Evolutionary conservation across 37 sponge, comb jelly and placozoan species (phyloP).

Genomic region (Lycopodina hypogea): DNA sequence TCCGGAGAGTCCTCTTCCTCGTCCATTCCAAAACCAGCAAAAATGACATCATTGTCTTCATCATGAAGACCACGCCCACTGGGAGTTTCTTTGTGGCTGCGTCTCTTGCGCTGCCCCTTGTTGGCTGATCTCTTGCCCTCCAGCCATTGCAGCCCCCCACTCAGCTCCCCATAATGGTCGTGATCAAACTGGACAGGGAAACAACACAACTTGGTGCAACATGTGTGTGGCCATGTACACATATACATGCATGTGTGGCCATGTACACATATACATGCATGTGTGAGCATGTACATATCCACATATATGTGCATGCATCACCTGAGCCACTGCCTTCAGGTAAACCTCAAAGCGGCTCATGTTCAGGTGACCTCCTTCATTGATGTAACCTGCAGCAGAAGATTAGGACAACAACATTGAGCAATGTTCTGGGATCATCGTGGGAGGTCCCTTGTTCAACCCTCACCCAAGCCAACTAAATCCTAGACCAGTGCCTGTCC

Average conservation of each 20-base stretch:
- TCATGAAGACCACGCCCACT: neutral
- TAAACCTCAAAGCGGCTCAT: conserved; percentile 80
- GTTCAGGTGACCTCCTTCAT: conserved; percentile 81
- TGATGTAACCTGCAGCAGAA: conserved; percentile 76
- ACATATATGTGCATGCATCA: neutral
- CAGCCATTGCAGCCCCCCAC: conserved; percentile 72
- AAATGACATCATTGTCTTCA: neutral
- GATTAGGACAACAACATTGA: neutral
- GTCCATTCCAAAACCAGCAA: neutral
- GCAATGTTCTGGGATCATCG: neutral
- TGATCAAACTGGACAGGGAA: conserved; percentile 68
- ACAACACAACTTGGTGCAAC: no score
- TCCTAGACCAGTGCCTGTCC: no score
- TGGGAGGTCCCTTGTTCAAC: neutral
- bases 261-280: no score
- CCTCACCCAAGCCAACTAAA: no score
- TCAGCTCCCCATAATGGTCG: conserved; percentile 64
- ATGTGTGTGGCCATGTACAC: no score
- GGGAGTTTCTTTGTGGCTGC: neutral
- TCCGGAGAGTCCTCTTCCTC: conserved; percentile 19
- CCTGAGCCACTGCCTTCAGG: conserved; percentile 74
- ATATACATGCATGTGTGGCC: no score
- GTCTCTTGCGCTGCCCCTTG: neutral
- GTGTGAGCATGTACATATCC: neutral
- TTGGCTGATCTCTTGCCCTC: conserved; percentile 53